A percentile compares a stretch with the other conserved stretches of the same genome.
phyloP scores from a whole-genome alignment of 2,113 vertebrate species.

The Lamprologus sp. region DNA sequence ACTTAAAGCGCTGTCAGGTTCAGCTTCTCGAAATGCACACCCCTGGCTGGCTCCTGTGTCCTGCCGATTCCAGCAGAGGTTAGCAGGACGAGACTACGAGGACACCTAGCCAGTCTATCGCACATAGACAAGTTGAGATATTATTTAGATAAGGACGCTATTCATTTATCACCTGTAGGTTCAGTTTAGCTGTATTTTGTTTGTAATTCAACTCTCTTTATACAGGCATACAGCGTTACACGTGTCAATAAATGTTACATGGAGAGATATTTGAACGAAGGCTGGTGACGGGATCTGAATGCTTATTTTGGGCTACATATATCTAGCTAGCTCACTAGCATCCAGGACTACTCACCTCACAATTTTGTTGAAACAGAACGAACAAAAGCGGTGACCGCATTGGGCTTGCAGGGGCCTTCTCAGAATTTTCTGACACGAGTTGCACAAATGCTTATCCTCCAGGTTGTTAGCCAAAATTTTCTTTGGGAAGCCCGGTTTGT shows the following conservation, averaged over 20 bases:
- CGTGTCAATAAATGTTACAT: background rate
- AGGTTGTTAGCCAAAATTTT: conserved; percentile 84
- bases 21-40: background rate
- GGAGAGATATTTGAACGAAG: background rate
- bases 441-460: conserved; percentile 93
- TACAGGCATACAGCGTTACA: background rate
- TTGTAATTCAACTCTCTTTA: background rate
- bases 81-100: background rate
- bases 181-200: background rate
- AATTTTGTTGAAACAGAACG: conserved; percentile 82
- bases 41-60: background rate
- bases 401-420: conserved; percentile 88
- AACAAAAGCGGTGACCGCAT: conserved; percentile 95
- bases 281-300: background rate
- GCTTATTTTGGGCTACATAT: background rate
- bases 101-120: background rate
- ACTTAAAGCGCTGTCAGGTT: background rate
- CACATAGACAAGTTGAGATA: background rate
- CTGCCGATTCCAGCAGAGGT: background rate
- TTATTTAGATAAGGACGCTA: background rate
- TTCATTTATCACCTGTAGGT: background rate
- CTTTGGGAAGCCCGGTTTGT: conserved; percentile 88
- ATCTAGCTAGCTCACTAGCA: conserved; percentile 13
- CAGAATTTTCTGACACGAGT: conserved; percentile 84
- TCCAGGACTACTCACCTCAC: conserved; percentile 78